A percentile compares a stretch with the other conserved stretches of the same genome.
phyloP scores from a whole-genome alignment of 2,113 vertebrate genomes.

The Pipa parva region DNA sequence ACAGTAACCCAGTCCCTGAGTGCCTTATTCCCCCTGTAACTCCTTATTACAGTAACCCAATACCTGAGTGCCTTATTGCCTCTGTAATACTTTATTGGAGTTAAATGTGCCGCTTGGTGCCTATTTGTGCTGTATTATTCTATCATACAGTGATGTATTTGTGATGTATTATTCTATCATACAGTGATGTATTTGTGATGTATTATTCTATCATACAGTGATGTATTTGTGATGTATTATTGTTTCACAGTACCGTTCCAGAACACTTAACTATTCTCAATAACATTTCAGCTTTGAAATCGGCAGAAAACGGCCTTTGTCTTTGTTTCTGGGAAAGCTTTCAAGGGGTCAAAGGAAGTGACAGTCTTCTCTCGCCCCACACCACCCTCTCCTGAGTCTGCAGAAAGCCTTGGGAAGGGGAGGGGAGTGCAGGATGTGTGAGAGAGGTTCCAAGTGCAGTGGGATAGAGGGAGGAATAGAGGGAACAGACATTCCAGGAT shows the following conservation, averaged over 20 bases:
- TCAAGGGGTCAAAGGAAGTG: constrained; percentile 34
- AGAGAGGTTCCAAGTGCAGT: constrained; percentile 5
- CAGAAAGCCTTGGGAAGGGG: constrained; percentile 4
- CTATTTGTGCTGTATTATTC: too few species aligned
- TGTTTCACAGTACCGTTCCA: too few species aligned
- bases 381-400: constrained; percentile 38
- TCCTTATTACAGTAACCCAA: too few species aligned
- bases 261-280: not conserved
- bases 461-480: constrained; percentile 14
- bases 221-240: too few species aligned
- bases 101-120: too few species aligned
- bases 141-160: too few species aligned
- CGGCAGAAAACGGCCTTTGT: constrained; percentile 15
- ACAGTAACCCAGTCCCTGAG: not conserved
- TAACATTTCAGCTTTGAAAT: not conserved
- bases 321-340: constrained; percentile 11
- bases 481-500: not conserved
- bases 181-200: too few species aligned
- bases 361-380: constrained; percentile 14
- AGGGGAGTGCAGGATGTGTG: constrained; percentile 25
- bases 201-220: too few species aligned
- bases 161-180: too few species aligned
- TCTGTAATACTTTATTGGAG: too few species aligned
- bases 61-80: not conserved
- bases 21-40: not conserved